Evolutionary conservation across 2,797 vertebrate genomes (phyloP), one percentile per base, ranked within the genome.

Genomic region (Siniperca obscura): DNA sequence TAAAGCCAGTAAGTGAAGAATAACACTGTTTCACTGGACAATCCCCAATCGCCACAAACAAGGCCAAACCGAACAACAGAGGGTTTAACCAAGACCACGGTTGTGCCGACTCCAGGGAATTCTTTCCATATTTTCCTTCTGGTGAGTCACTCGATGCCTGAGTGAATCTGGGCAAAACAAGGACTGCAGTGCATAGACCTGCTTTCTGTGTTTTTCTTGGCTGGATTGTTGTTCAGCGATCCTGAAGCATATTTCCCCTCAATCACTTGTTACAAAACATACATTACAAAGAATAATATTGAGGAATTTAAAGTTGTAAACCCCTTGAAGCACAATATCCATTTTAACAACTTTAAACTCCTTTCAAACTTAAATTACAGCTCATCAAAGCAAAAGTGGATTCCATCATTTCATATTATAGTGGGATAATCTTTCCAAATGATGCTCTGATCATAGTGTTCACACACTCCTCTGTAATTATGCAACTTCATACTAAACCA

Each of bases 91-190:
- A 74, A 84, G 85, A 85, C 85, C 82, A 74, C 68, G 57, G 87
- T 92, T 92, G 85, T 94, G 93, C 91, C 77, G 89, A 93, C 91
- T 91, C 78, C 67, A 62, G 87, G 91, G 90, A 94, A 95, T 95
- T 95, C 93, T 88, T 93, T 87, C 92, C 93, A 94, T 94, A 88
- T 89, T 92, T 94, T 83, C 79, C 62, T 89, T 70, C 86, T 89
- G 83, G 84, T 93, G 91, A 93, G 87, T 92, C 85, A 90, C 66
- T 78, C 10, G 70, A 93, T 82, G 94, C 91, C 76, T 93, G 94
- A 94, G 61, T 94, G 93, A 89, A 86, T 92, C 65, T 74, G 90
- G 66, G 93, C 91, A 95, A 95, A 95, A 95, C 94, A 95, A 85
- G 87, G 59, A 80, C 67, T 13, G 64, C 52, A 10, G 69, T 19